phyloP scores from a whole-genome alignment of 2,888 invertebrate species.

The Sminthurinus aureus region DNA sequence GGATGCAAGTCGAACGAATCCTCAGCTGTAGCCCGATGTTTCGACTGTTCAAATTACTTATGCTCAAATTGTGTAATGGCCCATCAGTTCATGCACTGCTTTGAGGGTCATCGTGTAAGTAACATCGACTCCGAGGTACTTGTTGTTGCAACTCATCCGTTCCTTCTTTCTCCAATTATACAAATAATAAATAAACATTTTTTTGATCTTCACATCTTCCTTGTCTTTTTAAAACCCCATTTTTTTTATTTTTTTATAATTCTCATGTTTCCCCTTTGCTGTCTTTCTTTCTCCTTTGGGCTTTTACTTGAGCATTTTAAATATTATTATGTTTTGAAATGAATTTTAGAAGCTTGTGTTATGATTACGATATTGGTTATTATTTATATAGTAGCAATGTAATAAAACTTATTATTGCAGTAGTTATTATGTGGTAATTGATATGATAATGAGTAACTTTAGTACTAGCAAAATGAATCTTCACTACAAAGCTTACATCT shows the following conservation, averaged over 20 bases:
- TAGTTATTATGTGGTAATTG: no score
- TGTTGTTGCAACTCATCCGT: slow-evolving; percentile 13
- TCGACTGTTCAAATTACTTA: slow-evolving; percentile 94
- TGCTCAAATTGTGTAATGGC: slow-evolving; percentile 98
- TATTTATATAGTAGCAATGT: no score
- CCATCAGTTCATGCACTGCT: slow-evolving; percentile 99
- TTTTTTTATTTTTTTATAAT: background rate
- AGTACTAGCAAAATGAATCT: no score
- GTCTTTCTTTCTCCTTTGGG: background rate
- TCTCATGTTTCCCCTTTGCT: background rate
- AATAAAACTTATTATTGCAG: no score
- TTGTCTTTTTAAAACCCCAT: background rate
- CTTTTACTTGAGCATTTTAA: background rate
- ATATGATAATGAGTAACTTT: no score
- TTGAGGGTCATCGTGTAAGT: slow-evolving; percentile 93
- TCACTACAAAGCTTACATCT: no score
- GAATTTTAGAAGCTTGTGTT: no score
- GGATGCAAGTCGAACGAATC: slow-evolving; percentile 96
- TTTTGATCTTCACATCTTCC: background rate
- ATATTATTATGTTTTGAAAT: no score
- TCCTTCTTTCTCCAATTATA: slow-evolving; percentile 27
- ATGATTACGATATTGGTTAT: no score
- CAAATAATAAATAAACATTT: background rate
- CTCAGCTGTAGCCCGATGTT: slow-evolving; percentile 93
- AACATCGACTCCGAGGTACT: slow-evolving; percentile 61